Percentiles rank a stretch among this genome's conserved stretches.
These are phyloP conservation scores for Drosophila albomicans DNA, from an alignment of 1,140 invertebrate species.

Conservation along the genomic window DNA sequence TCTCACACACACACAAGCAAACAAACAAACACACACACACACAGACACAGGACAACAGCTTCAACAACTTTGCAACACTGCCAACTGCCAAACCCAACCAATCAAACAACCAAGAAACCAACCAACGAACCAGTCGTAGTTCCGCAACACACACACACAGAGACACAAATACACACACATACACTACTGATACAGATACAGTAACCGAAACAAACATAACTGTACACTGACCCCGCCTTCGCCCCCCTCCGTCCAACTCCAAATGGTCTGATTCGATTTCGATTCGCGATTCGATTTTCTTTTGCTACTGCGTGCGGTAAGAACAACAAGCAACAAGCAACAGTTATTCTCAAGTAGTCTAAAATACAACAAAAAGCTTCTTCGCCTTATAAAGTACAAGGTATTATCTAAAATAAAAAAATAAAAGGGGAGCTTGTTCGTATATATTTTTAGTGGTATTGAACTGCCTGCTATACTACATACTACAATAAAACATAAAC, in stretches of 20 bases:
- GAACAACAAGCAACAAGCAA: slow-evolving; percentile 30
- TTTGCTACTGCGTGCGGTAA: slow-evolving; percentile 53
- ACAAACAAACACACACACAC: not conserved
- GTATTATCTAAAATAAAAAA: not conserved
- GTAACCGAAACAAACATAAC: slow-evolving; percentile 4
- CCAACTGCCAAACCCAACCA: slow-evolving; percentile 18
- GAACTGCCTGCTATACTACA: slow-evolving; percentile 33
- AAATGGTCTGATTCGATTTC: slow-evolving; percentile 20
- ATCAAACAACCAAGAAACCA: too few species aligned
- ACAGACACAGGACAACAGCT: slow-evolving; percentile 33
- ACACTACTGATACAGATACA: slow-evolving; percentile 31
- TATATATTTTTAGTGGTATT: slow-evolving; percentile 42
- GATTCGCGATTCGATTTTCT: slow-evolving; percentile 24
- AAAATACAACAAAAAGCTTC: slow-evolving; percentile 26
- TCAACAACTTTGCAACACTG: slow-evolving; percentile 50
- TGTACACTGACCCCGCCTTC: slow-evolving; percentile 4
- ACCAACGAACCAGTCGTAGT: slow-evolving; percentile 31
- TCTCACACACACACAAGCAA: not conserved
- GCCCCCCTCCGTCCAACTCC: not conserved
- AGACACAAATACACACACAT: slow-evolving; percentile 51
- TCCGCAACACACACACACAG: slow-evolving; percentile 28
- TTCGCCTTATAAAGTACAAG: slow-evolving; percentile 24
- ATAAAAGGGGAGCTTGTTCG: slow-evolving; percentile 10
- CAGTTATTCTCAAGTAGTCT: slow-evolving; percentile 32
- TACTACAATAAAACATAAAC: not conserved